These are phyloP conservation scores for Schrankia costaestrigalis DNA, from an alignment of 2,888 invertebrate genomes.

Conservation along the genomic window DNA sequence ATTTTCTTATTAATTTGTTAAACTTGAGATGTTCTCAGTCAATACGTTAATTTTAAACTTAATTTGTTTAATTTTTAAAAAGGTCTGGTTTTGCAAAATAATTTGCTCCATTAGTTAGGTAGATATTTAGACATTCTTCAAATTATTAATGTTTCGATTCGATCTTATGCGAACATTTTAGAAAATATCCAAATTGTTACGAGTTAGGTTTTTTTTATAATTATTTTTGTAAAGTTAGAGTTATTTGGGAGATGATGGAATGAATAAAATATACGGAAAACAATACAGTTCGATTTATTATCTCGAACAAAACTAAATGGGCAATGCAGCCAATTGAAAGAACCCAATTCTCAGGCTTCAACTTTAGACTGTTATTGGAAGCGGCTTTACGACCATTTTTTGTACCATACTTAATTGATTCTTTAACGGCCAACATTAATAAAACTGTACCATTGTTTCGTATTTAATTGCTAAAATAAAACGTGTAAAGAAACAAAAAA, in stretches of 20 bases:
- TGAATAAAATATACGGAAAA: too few species aligned
- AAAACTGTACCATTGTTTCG: slow-evolving; percentile 15
- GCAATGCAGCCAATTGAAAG: too few species aligned
- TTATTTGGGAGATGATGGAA: slow-evolving; percentile 35
- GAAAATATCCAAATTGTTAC: slow-evolving; percentile 45
- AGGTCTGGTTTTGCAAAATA: slow-evolving; percentile 66
- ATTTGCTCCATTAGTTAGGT: slow-evolving; percentile 78
- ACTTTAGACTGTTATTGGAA: neutral
- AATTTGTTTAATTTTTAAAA: slow-evolving; percentile 47
- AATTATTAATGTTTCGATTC: slow-evolving; percentile 67
- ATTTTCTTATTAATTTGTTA: slow-evolving; percentile 35
- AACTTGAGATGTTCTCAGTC: slow-evolving; percentile 27
- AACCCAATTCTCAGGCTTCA: slow-evolving; percentile 2
- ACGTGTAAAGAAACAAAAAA: slow-evolving; percentile 14
- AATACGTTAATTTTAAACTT: slow-evolving; percentile 21
- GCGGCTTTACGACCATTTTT: slow-evolving; percentile 6
- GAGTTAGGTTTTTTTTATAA: slow-evolving; percentile 49
- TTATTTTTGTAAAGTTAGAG: slow-evolving; percentile 35
- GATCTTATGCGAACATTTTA: slow-evolving; percentile 56
- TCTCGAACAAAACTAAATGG: too few species aligned
- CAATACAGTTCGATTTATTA: too few species aligned
- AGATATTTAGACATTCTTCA: slow-evolving; percentile 75
- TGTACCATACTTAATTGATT: slow-evolving; percentile 17
- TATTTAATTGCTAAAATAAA: slow-evolving; percentile 13
- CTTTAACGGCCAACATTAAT: slow-evolving; percentile 13